These are phyloP conservation scores for Stichopus chloronotus DNA, from an alignment of 35 echinoderm and acorn worm species.

Conservation along the genomic window DNA sequence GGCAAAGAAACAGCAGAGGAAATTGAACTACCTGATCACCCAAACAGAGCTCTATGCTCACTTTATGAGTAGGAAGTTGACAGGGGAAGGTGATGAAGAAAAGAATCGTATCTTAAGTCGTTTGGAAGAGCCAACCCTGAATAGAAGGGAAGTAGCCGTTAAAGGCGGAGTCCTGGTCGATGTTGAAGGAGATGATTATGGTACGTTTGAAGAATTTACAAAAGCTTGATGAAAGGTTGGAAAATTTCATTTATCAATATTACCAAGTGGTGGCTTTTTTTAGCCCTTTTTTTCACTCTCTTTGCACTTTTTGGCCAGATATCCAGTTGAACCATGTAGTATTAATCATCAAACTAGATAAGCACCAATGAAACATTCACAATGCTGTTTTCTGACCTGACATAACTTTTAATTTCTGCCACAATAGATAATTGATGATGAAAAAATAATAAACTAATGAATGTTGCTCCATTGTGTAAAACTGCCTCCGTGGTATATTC, in stretches of 20 bases:
- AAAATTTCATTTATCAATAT: too few relatives aligned
- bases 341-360: too few relatives aligned
- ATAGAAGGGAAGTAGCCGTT: slow-evolving; percentile 71
- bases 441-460: too few relatives aligned
- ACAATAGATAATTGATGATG: too few relatives aligned
- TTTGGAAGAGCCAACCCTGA: slow-evolving; percentile 79
- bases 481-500: too few relatives aligned
- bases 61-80: slow-evolving; percentile 99
- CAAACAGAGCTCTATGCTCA: slow-evolving; percentile 99
- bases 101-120: slow-evolving; percentile 78
- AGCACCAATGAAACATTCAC: too few relatives aligned
- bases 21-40: slow-evolving; percentile 97
- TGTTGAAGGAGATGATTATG: slow-evolving; percentile 98
- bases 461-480: too few relatives aligned
- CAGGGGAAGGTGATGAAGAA: slow-evolving; percentile 82
- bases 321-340: not conserved
- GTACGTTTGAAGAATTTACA: slow-evolving; percentile 36
- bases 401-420: too few relatives aligned
- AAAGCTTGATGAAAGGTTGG: not conserved
- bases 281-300: not conserved
- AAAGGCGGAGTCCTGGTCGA: slow-evolving; percentile 89
- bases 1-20: slow-evolving; percentile 94
- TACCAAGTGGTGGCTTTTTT: too few relatives aligned
- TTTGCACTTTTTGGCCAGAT: not conserved
- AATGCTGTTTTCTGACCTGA: too few relatives aligned